These are phyloP conservation scores for Calameuta filiformis DNA, from an alignment of 2,888 invertebrate species.

Conservation along the genomic window DNA sequence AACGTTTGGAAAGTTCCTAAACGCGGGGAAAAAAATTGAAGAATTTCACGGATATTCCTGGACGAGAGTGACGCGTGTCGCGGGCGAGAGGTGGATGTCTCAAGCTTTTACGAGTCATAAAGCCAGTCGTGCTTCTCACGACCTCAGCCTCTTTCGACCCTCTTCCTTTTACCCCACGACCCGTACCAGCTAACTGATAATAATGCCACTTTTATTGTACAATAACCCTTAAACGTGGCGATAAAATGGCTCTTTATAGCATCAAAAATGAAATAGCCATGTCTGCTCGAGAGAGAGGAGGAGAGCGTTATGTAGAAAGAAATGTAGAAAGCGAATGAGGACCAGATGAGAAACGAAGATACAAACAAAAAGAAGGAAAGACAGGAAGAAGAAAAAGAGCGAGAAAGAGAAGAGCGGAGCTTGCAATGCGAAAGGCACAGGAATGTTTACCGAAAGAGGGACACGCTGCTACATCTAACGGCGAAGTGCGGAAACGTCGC, in stretches of 20 bases:
- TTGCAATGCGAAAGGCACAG: neutral
- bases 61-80: conserved; percentile 39
- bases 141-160: conserved; percentile 33
- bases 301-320: neutral
- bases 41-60: neutral
- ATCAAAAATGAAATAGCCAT: conserved; percentile 62
- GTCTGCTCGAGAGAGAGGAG: conserved; percentile 30
- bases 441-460: conserved; percentile 13
- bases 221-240: conserved; percentile 64
- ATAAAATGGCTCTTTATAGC: conserved; percentile 63
- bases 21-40: neutral
- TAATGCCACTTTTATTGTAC: conserved; percentile 66
- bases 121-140: conserved; percentile 62
- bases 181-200: conserved; percentile 62
- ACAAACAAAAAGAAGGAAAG: conserved; percentile 11
- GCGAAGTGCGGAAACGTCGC: conserved; percentile 31
- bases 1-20: neutral
- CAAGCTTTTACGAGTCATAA: conserved; percentile 64
- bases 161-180: conserved; percentile 22
- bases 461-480: conserved; percentile 55
- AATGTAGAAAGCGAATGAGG: neutral
- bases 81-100: conserved; percentile 48
- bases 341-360: conserved; percentile 13
- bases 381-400: neutral
- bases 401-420: neutral